A percentile compares a stretch with the other conserved stretches of the same genome.
Conservation (phyloP, 2,113 vertebrate species). For the Thinocorus orbignyianus region DNA sequence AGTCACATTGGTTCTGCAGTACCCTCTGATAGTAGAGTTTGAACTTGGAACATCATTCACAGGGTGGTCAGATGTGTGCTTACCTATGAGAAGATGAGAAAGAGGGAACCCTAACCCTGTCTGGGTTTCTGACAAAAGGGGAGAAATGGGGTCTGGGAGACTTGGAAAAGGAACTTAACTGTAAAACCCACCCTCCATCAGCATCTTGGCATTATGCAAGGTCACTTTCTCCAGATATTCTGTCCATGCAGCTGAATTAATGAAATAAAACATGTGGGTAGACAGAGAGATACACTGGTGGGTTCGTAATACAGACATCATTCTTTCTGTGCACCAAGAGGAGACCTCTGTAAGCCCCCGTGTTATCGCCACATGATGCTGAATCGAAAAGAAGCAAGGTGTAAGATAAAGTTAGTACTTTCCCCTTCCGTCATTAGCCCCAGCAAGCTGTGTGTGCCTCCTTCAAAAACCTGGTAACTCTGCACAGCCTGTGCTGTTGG, state of each 20-base stretch:
- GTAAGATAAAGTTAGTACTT: not conserved
- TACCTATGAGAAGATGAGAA: not conserved
- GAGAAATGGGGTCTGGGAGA: not conserved
- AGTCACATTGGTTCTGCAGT: not conserved
- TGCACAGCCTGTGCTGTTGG: fast-evolving
- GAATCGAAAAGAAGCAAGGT: not conserved
- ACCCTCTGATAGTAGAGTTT: not conserved
- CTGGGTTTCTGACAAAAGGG: not conserved
- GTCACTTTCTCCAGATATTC: not conserved
- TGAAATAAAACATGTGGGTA: not conserved
- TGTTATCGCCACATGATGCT: not conserved
- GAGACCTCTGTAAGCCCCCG: not conserved
- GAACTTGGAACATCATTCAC: not conserved
- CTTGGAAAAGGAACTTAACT: not conserved
- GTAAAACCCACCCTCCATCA: not conserved
- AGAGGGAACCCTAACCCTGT: no score
- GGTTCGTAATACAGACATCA: fast-evolving
- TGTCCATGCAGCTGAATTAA: not conserved
- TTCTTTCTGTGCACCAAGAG: not conserved
- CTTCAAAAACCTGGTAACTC: not conserved
- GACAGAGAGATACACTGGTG: not conserved
- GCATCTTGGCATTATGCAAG: not conserved
- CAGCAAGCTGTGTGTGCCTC: not conserved
- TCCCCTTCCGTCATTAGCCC: not conserved
- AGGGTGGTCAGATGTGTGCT: not conserved